Conservation (phyloP, 2,113 vertebrate genomes). For the Chionomys nivalis region DNA sequence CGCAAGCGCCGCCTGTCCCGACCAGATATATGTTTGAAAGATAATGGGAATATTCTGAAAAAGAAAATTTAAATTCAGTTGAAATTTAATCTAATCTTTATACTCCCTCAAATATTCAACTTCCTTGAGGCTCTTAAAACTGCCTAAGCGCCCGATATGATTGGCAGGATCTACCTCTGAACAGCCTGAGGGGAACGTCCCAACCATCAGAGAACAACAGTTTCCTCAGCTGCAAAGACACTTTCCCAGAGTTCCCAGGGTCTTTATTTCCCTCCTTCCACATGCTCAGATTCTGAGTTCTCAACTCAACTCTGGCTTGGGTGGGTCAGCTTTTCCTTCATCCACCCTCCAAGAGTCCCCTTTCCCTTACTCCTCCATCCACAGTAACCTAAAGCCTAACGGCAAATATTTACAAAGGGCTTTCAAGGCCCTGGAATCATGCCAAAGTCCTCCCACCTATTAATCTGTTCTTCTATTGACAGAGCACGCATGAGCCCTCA, state of each 20-base stretch:
- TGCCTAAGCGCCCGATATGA: neutral
- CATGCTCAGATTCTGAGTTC: neutral
- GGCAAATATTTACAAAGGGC: conserved; percentile 24
- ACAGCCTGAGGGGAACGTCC: neutral
- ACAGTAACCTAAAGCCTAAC: neutral
- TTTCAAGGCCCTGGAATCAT: neutral
- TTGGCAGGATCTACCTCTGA: neutral
- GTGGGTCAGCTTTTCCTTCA: neutral
- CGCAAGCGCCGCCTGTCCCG: too few relatives aligned
- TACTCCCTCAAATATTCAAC: too few relatives aligned
- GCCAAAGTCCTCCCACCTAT: neutral
- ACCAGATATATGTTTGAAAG: too few relatives aligned
- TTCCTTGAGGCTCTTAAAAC: neutral
- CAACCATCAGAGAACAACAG: neutral
- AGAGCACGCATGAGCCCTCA: neutral
- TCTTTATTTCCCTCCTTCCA: neutral
- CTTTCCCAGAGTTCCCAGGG: neutral
- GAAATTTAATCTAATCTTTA: too few relatives aligned
- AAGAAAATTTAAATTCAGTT: too few relatives aligned
- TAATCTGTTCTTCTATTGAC: neutral
- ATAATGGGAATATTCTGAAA: too few relatives aligned
- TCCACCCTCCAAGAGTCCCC: neutral
- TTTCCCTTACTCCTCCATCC: neutral
- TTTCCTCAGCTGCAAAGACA: neutral
- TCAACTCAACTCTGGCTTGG: neutral